These are phyloP conservation scores for Sinocyclocheilus grahami DNA, from an alignment of 2,113 vertebrate genomes.

Conservation along the genomic window DNA sequence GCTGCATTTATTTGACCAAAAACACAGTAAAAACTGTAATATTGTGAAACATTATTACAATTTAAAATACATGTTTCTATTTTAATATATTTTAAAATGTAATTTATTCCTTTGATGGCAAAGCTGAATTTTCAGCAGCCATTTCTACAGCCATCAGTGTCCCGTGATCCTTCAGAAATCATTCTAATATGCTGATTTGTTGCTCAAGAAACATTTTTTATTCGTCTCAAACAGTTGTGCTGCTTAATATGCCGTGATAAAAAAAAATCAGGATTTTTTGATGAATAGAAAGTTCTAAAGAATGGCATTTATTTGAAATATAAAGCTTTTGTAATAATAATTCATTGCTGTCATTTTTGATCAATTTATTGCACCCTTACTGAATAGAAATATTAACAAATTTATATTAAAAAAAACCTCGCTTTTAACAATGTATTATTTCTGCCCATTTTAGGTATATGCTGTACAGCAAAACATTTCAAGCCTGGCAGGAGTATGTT, in stretches of 20 bases:
- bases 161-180: background rate
- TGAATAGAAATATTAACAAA: no score
- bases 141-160: background rate
- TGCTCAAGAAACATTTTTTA: background rate
- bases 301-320: no score
- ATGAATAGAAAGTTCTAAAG: no score
- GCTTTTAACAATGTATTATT: background rate
- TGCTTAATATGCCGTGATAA: no score
- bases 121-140: background rate
- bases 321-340: no score
- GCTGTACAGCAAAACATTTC: constrained; percentile 73
- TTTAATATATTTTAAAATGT: no score
- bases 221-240: background rate
- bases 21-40: background rate
- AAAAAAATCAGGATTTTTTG: no score
- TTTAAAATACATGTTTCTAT: no score
- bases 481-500: constrained; percentile 75
- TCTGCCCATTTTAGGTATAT: constrained; percentile 74
- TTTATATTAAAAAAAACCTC: no score
- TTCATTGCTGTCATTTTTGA: no score
- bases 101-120: background rate
- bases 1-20: background rate
- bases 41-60: background rate
- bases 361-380: no score
- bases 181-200: background rate